Conservation (phyloP, 2,113 vertebrate species). For the Ptilorrhoa leucosticta region DNA sequence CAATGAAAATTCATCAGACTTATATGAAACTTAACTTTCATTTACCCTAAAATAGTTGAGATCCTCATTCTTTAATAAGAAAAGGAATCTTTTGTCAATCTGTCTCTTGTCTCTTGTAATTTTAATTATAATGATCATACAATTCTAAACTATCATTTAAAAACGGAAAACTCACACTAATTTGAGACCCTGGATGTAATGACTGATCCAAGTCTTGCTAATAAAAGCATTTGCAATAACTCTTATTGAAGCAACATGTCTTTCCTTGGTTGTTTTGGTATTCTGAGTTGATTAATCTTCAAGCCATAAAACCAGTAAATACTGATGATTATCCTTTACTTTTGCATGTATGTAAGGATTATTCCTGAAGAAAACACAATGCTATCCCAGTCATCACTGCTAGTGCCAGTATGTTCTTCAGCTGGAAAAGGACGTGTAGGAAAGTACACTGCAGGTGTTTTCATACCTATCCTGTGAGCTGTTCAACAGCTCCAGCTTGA, state of each 20-base stretch:
- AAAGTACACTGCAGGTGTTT: neutral
- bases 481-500: neutral
- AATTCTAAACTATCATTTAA: neutral
- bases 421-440: neutral
- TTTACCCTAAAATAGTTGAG: neutral
- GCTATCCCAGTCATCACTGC: neutral
- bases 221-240: neutral
- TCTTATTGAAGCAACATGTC: neutral
- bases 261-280: neutral
- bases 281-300: neutral
- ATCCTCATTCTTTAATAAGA: neutral
- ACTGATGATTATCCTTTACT: neutral
- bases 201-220: neutral
- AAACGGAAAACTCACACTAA: neutral
- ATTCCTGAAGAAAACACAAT: neutral
- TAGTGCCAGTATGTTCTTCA: neutral
- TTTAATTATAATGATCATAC: neutral
- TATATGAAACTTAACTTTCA: neutral
- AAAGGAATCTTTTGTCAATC: neutral
- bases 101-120: neutral
- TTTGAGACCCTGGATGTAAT: neutral
- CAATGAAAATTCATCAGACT: neutral
- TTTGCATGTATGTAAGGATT: neutral
- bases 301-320: neutral
- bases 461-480: neutral